Conservation (phyloP, 2,888 invertebrate genomes). For the Allacma fusca region DNA sequence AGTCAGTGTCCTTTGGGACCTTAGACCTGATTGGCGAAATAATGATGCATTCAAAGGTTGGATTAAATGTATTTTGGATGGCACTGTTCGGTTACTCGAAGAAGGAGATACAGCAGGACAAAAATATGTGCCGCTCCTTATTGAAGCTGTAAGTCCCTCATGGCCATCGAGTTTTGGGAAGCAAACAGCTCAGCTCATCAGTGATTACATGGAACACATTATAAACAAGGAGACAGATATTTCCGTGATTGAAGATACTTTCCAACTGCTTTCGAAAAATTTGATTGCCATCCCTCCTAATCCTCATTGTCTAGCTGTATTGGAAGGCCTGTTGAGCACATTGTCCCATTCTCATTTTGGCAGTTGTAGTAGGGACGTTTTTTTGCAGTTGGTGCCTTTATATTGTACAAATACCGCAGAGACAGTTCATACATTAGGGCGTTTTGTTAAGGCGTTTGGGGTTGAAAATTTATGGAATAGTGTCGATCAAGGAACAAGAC, state of each 20-base stretch:
- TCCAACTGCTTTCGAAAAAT: constrained; percentile 54
- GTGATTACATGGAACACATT: constrained; percentile 53
- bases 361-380: constrained; percentile 51
- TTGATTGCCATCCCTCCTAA: constrained; percentile 59
- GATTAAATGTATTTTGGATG: constrained; percentile 56
- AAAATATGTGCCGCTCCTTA: constrained; percentile 48
- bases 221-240: constrained; percentile 28
- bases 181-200: constrained; percentile 41
- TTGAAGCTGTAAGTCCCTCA: constrained; percentile 52
- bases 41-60: constrained; percentile 55
- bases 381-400: constrained; percentile 56
- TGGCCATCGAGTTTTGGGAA: constrained; percentile 54
- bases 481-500: constrained; percentile 49
- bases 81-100: constrained; percentile 47
- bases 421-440: constrained; percentile 48
- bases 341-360: constrained; percentile 48
- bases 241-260: constrained; percentile 49
- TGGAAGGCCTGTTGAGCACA: constrained; percentile 50
- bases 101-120: constrained; percentile 32
- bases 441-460: constrained; percentile 57
- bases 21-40: constrained; percentile 58
- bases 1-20: constrained; percentile 55
- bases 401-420: constrained; percentile 44
- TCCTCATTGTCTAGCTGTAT: constrained; percentile 49
- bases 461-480: constrained; percentile 56